Base-by-base conservation (phyloP, 92 coral and sea anemone genomes). In the Phenganax stokvisi region DNA sequence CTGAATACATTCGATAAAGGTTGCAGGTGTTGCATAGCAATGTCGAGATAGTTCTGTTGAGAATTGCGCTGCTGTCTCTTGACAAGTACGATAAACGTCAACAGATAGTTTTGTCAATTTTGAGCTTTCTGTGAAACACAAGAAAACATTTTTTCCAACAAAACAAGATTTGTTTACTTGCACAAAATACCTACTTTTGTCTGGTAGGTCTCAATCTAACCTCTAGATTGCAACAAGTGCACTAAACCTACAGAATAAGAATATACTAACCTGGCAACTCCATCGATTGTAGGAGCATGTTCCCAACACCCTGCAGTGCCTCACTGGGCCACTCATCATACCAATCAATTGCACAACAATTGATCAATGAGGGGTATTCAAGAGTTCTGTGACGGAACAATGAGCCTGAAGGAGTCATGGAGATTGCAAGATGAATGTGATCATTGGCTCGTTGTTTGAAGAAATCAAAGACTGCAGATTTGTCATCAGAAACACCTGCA, bases 271-370 rank as follows among this genome's bases (percentile, higher is more conserved):
- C 85, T 20, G 72, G 85, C 47, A 93, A 66, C 68, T 89, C 91
- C 17, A 89, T 82, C 2, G 80, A 74, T 86, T 89, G 92, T 60
- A 93, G 82, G 79, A 91, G 89, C 13, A 97, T 82, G 12, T 85
- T 72, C 27, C 97, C 98, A 8, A 93, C 97, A 16, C 93, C 88
- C 81, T 88, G 92, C 56, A 93, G 84, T 7, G 98, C 98, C 54
- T 91, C 98, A 54, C 86, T 81, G 8, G 98, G 97, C 98, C 98
- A 93, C 57, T 88, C 89, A 76, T 93, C 97, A 76, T 87, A 93
- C 98, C 98, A 93, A 74, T 93, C 98, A 53, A 93, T 93, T 0
- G 97, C 89, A 71, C 97, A 91, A 29, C 97, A 91, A 87, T 93
- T 93, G 75, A 93, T 91, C 30, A 93, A 79, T 44, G 97, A 86